phyloP scores from a whole-genome alignment of 2,797 vertebrate species.

The Mormyrus proboscirostris region DNA sequence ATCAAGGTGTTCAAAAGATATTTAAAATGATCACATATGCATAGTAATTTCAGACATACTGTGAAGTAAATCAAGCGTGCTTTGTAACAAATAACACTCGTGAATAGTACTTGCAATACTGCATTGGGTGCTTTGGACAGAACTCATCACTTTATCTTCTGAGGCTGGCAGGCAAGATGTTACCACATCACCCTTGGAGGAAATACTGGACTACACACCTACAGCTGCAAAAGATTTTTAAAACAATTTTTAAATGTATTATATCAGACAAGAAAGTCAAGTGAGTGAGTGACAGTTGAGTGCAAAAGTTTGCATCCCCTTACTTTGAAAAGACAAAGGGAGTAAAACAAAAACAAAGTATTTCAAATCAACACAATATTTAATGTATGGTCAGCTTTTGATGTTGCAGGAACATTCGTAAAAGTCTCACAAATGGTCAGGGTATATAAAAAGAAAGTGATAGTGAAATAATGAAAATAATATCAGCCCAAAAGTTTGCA shows the following conservation, averaged over 20 bases:
- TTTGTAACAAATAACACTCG: neutral
- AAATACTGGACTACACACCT: conserved; percentile 45
- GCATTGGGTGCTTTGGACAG: neutral
- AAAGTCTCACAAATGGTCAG: neutral
- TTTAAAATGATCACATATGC: neutral
- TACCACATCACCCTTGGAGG: neutral
- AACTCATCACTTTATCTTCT: neutral
- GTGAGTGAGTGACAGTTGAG: neutral
- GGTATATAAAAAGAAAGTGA: neutral
- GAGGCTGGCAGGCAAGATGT: no score
- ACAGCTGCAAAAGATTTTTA: conserved; percentile 47
- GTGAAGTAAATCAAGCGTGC: neutral
- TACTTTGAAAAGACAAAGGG: neutral
- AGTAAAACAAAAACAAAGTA: neutral
- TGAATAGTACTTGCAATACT: neutral
- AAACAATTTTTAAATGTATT: neutral
- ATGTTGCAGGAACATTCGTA: neutral
- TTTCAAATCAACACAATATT: neutral
- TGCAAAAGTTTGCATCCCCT: neutral
- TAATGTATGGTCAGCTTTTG: neutral
- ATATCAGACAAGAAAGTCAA: neutral
- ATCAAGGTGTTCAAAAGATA: neutral
- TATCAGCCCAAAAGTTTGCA: neutral
- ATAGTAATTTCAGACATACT: neutral
- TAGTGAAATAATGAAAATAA: neutral